Evolutionary conservation across 2,888 invertebrate genomes (phyloP).

Genomic region (Dromius quadrimaculatus): DNA sequence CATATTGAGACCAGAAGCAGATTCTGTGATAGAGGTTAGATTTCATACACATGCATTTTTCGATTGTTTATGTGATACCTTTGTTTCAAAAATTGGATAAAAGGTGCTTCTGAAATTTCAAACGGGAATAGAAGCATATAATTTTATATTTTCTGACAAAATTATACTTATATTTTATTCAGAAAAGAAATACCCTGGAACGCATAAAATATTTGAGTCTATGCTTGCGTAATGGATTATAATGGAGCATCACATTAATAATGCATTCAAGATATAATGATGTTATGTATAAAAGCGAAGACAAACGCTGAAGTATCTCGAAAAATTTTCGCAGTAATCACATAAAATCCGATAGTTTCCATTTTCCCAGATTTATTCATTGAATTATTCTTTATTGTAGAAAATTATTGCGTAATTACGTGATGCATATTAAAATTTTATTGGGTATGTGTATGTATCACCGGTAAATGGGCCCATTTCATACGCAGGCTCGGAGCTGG

Average conservation of each 20-base stretch:
- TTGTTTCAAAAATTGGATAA: constrained; percentile 12
- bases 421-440: too few species aligned
- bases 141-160: background rate
- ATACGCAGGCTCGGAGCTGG: too few species aligned
- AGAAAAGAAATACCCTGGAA: background rate
- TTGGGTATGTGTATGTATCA: too few species aligned
- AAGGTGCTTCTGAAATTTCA: constrained; percentile 15
- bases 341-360: too few species aligned
- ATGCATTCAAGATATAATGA: background rate
- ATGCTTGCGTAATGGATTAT: background rate
- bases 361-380: too few species aligned
- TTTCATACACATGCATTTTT: constrained; percentile 12
- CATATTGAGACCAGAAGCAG: too few species aligned
- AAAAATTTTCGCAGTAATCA: too few species aligned
- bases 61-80: constrained; percentile 13
- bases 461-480: too few species aligned
- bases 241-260: background rate
- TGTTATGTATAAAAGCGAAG: too few species aligned
- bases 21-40: constrained; percentile 16
- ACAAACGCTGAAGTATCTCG: too few species aligned
- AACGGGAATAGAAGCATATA: background rate
- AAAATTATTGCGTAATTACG: too few species aligned
- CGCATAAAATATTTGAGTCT: background rate
- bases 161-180: background rate
- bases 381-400: too few species aligned